A percentile compares a stretch with the other conserved stretches of the same genome.
Evolutionary conservation across 2,113 vertebrate genomes (phyloP).

Genomic region (Pterocles burchelli): DNA sequence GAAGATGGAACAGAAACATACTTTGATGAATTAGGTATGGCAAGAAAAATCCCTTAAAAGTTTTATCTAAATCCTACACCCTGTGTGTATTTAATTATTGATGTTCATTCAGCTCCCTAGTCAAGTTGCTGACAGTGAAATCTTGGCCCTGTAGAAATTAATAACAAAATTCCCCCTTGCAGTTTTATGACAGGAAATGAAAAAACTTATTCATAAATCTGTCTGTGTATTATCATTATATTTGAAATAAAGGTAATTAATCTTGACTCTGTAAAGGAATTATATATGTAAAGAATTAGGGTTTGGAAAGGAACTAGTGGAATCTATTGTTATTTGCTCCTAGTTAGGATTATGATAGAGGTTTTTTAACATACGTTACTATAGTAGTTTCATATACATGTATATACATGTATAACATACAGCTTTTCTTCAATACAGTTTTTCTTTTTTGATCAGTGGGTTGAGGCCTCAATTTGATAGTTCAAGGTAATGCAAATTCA

Average conservation of each 20-base stretch:
- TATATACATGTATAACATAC: background rate
- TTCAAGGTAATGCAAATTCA: background rate
- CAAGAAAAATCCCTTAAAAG: background rate
- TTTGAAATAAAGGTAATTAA: background rate
- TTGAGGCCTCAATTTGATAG: background rate
- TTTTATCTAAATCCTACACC: background rate
- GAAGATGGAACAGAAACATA: slow-evolving; percentile 94
- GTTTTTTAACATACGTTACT: background rate
- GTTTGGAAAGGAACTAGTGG: background rate
- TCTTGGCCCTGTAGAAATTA: background rate
- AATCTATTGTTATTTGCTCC: background rate
- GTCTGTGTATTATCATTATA: background rate
- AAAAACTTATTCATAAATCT: background rate
- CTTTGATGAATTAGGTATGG: slow-evolving; percentile 93
- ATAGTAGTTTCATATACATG: background rate
- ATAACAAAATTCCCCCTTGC: background rate
- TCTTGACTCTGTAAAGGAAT: background rate
- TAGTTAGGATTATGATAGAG: background rate
- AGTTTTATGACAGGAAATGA: background rate
- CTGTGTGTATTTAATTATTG: background rate
- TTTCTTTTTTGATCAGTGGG: background rate
- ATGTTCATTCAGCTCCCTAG: background rate
- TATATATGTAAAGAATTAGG: background rate
- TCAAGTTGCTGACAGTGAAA: background rate
- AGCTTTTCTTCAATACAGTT: background rate